phyloP scores from a whole-genome alignment of 2,888 invertebrate species.

The Miltochrista miniata region DNA sequence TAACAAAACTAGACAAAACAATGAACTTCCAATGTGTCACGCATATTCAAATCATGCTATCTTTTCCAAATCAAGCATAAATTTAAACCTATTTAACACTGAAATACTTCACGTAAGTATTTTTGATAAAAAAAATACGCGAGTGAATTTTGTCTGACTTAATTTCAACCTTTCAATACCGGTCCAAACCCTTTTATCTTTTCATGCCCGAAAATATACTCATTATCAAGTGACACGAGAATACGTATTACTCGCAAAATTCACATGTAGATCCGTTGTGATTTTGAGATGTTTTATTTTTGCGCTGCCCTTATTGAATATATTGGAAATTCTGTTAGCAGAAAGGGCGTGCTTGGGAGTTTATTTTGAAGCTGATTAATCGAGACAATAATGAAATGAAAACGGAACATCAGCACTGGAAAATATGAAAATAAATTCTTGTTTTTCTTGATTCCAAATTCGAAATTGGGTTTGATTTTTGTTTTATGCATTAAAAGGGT shows the following conservation, averaged over 20 bases:
- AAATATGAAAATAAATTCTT: neutral
- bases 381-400: neutral
- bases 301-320: conserved; percentile 23
- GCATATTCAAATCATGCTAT: neutral
- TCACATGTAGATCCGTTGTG: conserved; percentile 11
- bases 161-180: conserved; percentile 44
- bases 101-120: no score
- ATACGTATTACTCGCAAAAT: conserved; percentile 28
- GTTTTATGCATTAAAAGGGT: neutral
- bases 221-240: conserved; percentile 49
- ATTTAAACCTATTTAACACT: no score
- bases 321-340: conserved; percentile 26
- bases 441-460: no score
- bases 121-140: conserved; percentile 17
- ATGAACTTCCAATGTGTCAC: neutral
- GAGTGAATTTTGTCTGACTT: conserved; percentile 22
- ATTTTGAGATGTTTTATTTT: conserved; percentile 7
- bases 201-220: conserved; percentile 42
- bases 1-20: neutral
- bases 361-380: conserved; percentile 11
- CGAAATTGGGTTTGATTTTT: neutral
- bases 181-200: conserved; percentile 45
- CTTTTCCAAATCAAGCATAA: conserved; percentile 9
- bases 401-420: neutral
- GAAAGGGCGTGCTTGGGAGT: conserved; percentile 7